Evolutionary conservation across 2,113 vertebrate genomes (phyloP).

Genomic region (Oryzias javanicus): DNA sequence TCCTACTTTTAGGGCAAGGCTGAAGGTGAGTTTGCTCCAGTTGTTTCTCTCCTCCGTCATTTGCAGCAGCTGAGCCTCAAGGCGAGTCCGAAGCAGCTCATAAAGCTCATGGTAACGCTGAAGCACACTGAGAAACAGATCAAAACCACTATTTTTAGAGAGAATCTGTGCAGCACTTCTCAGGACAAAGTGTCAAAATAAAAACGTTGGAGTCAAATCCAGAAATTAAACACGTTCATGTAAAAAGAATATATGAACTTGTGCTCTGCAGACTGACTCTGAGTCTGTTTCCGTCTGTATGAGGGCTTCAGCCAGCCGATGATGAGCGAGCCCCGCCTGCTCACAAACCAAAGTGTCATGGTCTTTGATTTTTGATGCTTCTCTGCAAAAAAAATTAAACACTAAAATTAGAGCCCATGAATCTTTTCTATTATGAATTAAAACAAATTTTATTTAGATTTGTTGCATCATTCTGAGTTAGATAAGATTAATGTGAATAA

Average conservation of each 20-base stretch:
- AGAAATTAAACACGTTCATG: neutral
- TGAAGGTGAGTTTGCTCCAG: constrained; percentile 79
- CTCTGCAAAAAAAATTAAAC: constrained; percentile 74
- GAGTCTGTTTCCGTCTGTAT: constrained; percentile 75
- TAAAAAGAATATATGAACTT: neutral
- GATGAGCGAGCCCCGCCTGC: constrained; percentile 73
- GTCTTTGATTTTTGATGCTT: constrained; percentile 75
- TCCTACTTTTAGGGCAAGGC: constrained; percentile 82
- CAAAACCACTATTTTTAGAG: neutral
- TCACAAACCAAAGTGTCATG: constrained; percentile 76
- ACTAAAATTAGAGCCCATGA: neutral
- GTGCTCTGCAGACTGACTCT: constrained; percentile 73
- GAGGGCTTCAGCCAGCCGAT: constrained; percentile 75
- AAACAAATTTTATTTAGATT: neutral
- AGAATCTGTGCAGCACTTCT: neutral
- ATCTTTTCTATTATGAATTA: neutral
- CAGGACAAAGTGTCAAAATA: neutral
- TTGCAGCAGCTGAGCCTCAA: constrained; percentile 77
- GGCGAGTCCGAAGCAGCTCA: constrained; percentile 79
- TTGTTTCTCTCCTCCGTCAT: constrained; percentile 80
- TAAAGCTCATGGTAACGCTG: constrained; percentile 84
- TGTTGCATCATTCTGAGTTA: neutral
- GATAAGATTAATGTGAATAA: neutral
- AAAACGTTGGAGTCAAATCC: neutral
- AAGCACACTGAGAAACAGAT: constrained; percentile 72